Base-by-base conservation (phyloP, 2,113 vertebrate species). In the Suncus etruscus region DNA sequence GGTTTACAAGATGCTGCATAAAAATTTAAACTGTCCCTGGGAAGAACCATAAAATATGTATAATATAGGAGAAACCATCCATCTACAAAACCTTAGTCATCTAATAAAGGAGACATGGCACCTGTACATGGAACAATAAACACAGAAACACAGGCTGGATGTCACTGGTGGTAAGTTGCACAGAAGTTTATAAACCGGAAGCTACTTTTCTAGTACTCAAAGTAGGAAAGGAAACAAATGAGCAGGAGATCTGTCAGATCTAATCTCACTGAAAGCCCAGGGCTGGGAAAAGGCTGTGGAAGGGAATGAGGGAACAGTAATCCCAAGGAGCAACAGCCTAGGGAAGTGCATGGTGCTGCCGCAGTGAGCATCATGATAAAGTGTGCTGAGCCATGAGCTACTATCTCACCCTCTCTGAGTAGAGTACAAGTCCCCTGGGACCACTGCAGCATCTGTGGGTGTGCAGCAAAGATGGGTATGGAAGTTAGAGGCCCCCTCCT, bases 401-500 rank as follows among this genome's bases (percentile, higher is more conserved):
- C 58, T 61, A 20, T 61, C 58, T 61, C 58, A 39, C 39, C 39
- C 39, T 39, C 39, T 39, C 39, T 39, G 39, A 39, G 39, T 39
- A 39, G 5, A 39, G 39, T 5, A 39, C 54, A 58, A 20, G 54
- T 20, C 11, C 24, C 65, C 11, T 4, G 27, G 27, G 65, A 24
- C 24, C 27, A 29, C 25, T 11, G 27, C 65, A 66, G 25, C 24
- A 58, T 11, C 18, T 58, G 12, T 58, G 54, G 18, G 54, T 58
- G 54, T 58, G 25, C 9, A 31, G 0, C 0, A 51, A 7, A 32
- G 22, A 9, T 61, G 8, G 25, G n/a, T 12, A 63, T 8, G 1
- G 45, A 25, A 27, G 48, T 6, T 39, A 12, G 78, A 45, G 18
- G 10, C 2, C 78, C 45, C 51, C 45, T 54, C n/a, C 22, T 74